Evolutionary conservation across 2,888 invertebrate species (phyloP).

Genomic region (Apotomis turbidana): DNA sequence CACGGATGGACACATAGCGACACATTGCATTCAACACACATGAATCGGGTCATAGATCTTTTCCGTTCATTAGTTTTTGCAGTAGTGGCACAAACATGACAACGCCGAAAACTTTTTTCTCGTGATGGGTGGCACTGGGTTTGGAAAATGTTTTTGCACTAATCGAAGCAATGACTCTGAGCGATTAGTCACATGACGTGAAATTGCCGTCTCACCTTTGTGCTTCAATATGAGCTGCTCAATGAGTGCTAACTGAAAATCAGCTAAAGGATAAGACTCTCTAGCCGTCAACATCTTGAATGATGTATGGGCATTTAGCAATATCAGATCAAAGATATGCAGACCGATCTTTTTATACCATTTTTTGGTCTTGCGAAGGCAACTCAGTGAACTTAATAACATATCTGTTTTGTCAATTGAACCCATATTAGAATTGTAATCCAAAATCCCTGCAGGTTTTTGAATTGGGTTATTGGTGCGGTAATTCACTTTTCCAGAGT

Average conservation of each 20-base stretch:
- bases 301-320: too few species aligned
- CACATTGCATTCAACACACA: conserved; percentile 6
- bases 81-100: conserved; percentile 7
- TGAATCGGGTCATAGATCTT: conserved; percentile 7
- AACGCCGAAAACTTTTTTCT: conserved; percentile 4
- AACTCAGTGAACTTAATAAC: conserved; percentile 3
- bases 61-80: conserved; percentile 1
- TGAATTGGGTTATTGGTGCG: too few species aligned
- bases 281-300: too few species aligned
- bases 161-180: too few species aligned
- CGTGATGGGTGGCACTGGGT: conserved; percentile 2
- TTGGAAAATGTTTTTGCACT: conserved; percentile 1
- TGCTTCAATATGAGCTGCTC: too few species aligned
- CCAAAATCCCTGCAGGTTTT: too few species aligned
- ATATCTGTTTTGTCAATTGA: conserved; percentile 1
- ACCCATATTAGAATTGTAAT: too few species aligned
- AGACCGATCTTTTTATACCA: conserved; percentile 6
- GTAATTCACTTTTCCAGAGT: too few species aligned
- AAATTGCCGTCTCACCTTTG: too few species aligned
- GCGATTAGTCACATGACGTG: too few species aligned
- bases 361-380: conserved; percentile 1
- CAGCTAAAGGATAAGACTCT: too few species aligned
- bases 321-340: neutral
- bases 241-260: too few species aligned
- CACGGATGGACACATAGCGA: conserved; percentile 7